Evolutionary conservation across 2,113 vertebrate genomes (phyloP).

Genomic region (Python bivittatus): DNA sequence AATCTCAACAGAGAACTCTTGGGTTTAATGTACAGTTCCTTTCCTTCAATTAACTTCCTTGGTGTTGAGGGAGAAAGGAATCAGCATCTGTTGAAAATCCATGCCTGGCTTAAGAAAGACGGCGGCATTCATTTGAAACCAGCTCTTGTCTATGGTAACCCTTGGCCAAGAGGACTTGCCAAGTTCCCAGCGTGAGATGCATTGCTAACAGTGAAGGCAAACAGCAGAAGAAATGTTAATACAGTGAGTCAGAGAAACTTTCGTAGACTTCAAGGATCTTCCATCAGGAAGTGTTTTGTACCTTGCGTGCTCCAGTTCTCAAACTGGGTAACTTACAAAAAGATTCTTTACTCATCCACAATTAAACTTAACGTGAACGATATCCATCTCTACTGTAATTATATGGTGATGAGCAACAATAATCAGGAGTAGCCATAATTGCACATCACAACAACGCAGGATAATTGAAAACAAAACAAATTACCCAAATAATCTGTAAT

Average conservation of each 20-base stretch:
- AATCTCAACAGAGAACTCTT: slow-evolving; percentile 59
- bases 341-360: not conserved
- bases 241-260: slow-evolving; percentile 11
- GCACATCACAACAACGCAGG: not conserved
- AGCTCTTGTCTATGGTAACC: slow-evolving; percentile 54
- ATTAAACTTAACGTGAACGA: not conserved
- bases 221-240: not conserved
- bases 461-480: not conserved
- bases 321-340: not conserved
- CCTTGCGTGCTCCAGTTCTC: not conserved
- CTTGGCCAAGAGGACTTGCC: slow-evolving; percentile 50
- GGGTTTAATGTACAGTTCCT: slow-evolving; percentile 61
- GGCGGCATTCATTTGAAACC: slow-evolving; percentile 52
- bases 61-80: slow-evolving; percentile 56
- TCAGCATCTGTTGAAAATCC: slow-evolving; percentile 68
- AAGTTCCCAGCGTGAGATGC: slow-evolving; percentile 47
- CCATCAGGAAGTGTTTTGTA: not conserved
- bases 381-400: not conserved
- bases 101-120: slow-evolving; percentile 55
- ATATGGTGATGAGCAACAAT: not conserved
- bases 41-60: slow-evolving; percentile 68
- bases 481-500: not conserved
- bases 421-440: not conserved
- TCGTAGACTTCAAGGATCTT: not conserved
- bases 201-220: slow-evolving; percentile 3